Evolutionary conservation across 2,113 vertebrate species (phyloP), one percentile per base, ranked within the genome.

Genomic region (Oxygymnocypris stewartii): DNA sequence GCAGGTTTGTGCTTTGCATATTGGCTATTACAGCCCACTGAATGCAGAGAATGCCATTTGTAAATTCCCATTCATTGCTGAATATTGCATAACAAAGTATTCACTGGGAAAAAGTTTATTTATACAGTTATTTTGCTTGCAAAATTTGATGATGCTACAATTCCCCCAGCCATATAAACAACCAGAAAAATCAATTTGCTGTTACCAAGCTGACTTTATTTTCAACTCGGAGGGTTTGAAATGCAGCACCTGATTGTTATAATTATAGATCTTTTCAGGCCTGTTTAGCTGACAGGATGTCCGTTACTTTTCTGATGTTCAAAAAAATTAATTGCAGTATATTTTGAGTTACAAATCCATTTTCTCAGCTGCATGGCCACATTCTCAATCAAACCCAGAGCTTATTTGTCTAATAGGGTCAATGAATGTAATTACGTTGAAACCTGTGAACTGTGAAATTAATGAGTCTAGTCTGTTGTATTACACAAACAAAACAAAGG

Each of bases 381-480:
- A 76, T 65, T 71, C 57, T 67, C 54, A 75, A 87, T 82, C 84
- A 87, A 79, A 71, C 80, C 1, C 69, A 40, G 47, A 57, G 67
- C 65, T 84, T 79, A 71, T 87, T 84, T 42, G 75, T 86, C 77
- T 89, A 88, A 89, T 85, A 25, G 59, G 79, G 69, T 89, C 86
- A 63, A 88, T 89, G 74, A 79, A 83, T 84, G 86, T 84, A 89
- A 90, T 90, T 83, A 86, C 57, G 57, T 57, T 79, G 40, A 73
- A 89, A 81, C 65, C 49, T 69, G 35, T 82, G 82, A 49, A 87
- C 74, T 89, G 82, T 84, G 44, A 77, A 87, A 87, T 71, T 20
- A 65, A 76, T 84, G 71, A 16, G 49, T 31, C 10, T 47, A n/a
- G 13, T 37, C 47, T 54, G 79, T 67, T 81, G 59, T 83, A 42